Evolutionary conservation across 2,797 vertebrate genomes (phyloP).

Genomic region (Diplodus puntazzo): DNA sequence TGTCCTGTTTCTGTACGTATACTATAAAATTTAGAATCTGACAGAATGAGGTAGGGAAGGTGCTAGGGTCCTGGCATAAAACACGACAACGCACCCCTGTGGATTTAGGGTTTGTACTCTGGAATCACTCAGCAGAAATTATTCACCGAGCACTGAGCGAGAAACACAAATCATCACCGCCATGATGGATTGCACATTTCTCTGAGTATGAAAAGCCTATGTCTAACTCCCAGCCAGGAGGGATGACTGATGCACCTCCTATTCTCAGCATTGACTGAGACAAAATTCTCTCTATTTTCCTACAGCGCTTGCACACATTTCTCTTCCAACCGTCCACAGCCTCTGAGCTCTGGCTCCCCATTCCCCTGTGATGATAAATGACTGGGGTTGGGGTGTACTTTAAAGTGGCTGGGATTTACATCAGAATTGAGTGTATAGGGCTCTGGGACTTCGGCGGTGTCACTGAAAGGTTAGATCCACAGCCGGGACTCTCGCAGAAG

Average conservation of each 20-base stretch:
- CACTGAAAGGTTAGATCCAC: conserved; percentile 55
- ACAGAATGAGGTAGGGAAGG: not conserved
- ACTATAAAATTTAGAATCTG: not conserved
- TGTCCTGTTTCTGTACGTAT: not conserved
- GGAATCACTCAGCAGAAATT: conserved; percentile 15
- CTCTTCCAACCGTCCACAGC: conserved; percentile 16
- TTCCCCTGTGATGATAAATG: conserved; percentile 37
- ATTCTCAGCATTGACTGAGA: conserved; percentile 29
- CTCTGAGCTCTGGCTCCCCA: conserved; percentile 1
- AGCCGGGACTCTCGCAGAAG: conserved; percentile 17
- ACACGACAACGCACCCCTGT: not conserved
- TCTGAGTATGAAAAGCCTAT: conserved; percentile 15
- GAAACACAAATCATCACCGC: conserved; percentile 41
- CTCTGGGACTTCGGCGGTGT: conserved; percentile 41
- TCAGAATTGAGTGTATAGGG: conserved; percentile 34
- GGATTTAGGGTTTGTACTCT: conserved; percentile 13
- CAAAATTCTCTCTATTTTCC: conserved; percentile 40
- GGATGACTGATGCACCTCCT: conserved; percentile 39
- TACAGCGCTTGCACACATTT: conserved; percentile 38
- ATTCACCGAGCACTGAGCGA: conserved; percentile 26
- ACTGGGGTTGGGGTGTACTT: conserved; percentile 28
- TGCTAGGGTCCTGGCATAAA: not conserved
- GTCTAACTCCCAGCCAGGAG: conserved; percentile 30
- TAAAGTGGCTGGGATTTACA: conserved; percentile 60
- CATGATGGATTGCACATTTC: conserved; percentile 49